Evolutionary conservation across 2,888 invertebrate species (phyloP), one percentile per base, ranked within the genome.

Genomic region (Drosophila algonquin): DNA sequence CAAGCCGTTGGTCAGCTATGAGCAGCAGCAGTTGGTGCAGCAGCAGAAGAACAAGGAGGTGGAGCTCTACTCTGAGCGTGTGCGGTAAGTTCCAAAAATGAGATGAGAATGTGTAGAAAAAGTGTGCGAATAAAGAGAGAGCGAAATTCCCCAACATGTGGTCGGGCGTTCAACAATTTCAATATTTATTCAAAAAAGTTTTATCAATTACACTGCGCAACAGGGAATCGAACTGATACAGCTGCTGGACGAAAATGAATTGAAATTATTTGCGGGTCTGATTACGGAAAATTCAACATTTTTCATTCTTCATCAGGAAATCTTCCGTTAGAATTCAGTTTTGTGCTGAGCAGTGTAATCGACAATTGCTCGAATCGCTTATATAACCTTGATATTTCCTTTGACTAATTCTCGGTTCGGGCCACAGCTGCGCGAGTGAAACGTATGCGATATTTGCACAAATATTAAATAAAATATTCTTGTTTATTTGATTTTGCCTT

Each of bases 1-100:
- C 16, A 90, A 91, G 62, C 90, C 87, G 8, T 68, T 90, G 76
- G 81, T 79, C 65, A 87, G 73, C 58, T 87, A 63, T 63, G 91
- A 91, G 76, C 91, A 91, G 68, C 91, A 91, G 72, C 91, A 91
- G 57, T 73, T 90, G 40, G 83, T 90, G 73, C 89, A 91, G 60
- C 91, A 91, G 75, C 92, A 96, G 93, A 95, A 95, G 93, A 95
- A 96, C 93, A 94, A 95, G 87, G 96, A 96, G 91, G 94, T 95
- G 73, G 97, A 97, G 90, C 94, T 96, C 84, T 94, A 96, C 90
- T 95, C 96, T 65, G 96, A 97, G 91, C 94, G 96, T 90, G 94
- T 96, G 91, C 95, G 97, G 97, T 97, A 91, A 95, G 96, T 93
- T 56, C 3, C 8, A 16, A 32, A 21, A 58, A 54, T 9, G 12